Conservation (phyloP, 1,140 invertebrate species). For the Melitaea cinxia region DNA sequence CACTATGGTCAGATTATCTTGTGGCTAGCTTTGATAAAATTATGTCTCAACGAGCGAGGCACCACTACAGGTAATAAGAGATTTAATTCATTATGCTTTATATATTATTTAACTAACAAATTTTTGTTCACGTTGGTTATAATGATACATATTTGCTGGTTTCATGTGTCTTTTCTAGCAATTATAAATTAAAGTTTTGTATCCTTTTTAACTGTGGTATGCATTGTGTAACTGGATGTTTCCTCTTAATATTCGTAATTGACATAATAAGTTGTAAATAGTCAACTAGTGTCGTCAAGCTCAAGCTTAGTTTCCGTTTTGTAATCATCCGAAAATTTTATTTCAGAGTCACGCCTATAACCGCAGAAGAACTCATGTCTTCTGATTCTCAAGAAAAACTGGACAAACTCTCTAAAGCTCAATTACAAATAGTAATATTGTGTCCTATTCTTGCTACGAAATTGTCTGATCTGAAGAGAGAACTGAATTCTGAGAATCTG, state of each 20-base stretch:
- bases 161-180: not conserved
- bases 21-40: constrained; percentile 91
- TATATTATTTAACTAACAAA: not conserved
- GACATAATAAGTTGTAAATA: not conserved
- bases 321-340: not conserved
- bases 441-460: constrained; percentile 88
- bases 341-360: constrained; percentile 87
- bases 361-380: constrained; percentile 86
- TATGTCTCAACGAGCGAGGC: constrained; percentile 87
- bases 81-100: not conserved
- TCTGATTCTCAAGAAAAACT: constrained; percentile 80
- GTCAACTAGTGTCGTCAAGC: not conserved
- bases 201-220: constrained; percentile 1
- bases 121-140: no score
- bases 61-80: constrained; percentile 85
- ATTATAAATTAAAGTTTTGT: constrained; percentile 1
- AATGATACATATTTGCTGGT: no score
- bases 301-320: not conserved
- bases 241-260: not conserved
- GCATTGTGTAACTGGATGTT: constrained; percentile 1
- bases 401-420: constrained; percentile 84
- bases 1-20: constrained; percentile 90
- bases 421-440: constrained; percentile 89
- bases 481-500: constrained; percentile 83
- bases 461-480: constrained; percentile 81